phyloP scores from a whole-genome alignment of 2,888 invertebrate genomes.

The Parelbella ahira region DNA sequence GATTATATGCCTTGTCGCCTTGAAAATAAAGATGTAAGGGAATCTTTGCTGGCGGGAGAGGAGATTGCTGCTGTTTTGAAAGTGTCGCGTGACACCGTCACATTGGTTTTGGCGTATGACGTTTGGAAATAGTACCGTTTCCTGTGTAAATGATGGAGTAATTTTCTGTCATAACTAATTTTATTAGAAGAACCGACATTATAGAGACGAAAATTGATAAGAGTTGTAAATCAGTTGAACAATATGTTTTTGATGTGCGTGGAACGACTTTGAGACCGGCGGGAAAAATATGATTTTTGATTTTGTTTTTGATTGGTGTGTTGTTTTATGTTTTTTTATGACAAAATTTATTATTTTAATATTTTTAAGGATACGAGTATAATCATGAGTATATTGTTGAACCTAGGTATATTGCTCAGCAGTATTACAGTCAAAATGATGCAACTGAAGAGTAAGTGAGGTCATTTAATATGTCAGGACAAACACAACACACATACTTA shows the following conservation, averaged over 20 bases:
- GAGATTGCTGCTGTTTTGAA: slow-evolving; percentile 35
- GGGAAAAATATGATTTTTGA: slow-evolving; percentile 3
- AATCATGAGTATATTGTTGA: no score
- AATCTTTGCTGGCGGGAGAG: slow-evolving; percentile 11
- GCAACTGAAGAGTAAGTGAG: no score
- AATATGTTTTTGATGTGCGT: slow-evolving; percentile 11
- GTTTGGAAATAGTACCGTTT: slow-evolving; percentile 53
- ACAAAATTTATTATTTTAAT: no score
- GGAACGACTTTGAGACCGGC: slow-evolving; percentile 3
- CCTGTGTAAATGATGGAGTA: slow-evolving; percentile 43
- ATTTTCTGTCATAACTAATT: slow-evolving; percentile 40
- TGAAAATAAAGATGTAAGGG: slow-evolving; percentile 19
- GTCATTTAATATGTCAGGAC: no score
- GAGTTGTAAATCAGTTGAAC: slow-evolving; percentile 19
- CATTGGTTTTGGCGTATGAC: slow-evolving; percentile 49
- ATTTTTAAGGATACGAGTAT: no score
- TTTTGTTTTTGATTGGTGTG: not conserved
- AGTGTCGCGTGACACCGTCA: slow-evolving; percentile 55
- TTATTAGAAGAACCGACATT: slow-evolving; percentile 19
- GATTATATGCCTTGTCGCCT: slow-evolving; percentile 18
- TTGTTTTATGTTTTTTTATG: no score
- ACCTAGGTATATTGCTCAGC: no score
- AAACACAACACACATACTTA: no score
- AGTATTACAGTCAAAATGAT: no score
- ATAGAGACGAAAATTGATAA: slow-evolving; percentile 19